Percentiles rank a stretch among this genome's conserved stretches.
phyloP scores from a whole-genome alignment of 2,888 invertebrate species.

The Pinctada fucata region DNA sequence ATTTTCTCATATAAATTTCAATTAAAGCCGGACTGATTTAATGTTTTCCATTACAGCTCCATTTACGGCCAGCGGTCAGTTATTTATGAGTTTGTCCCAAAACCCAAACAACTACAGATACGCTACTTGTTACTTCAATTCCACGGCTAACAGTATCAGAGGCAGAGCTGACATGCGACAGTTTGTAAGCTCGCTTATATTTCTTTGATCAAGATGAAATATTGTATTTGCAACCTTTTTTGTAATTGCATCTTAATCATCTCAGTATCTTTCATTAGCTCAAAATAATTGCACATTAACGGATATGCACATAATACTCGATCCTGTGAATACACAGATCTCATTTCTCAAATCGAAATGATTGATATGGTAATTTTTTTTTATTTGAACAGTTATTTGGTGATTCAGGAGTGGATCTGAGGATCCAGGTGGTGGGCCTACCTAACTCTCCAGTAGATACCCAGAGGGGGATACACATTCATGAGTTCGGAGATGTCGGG shows the following conservation, averaged over 20 bases:
- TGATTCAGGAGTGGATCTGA: constrained; percentile 49
- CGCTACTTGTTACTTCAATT: constrained; percentile 56
- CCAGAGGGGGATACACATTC: constrained; percentile 55
- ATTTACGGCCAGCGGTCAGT: constrained; percentile 36
- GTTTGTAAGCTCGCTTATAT: constrained; percentile 47
- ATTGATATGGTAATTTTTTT: too few relatives aligned
- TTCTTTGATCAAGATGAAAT: too few relatives aligned
- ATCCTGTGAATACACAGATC: too few relatives aligned
- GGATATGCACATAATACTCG: too few relatives aligned
- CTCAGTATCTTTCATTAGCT: too few relatives aligned
- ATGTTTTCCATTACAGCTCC: constrained; percentile 1
- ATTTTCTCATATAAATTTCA: too few relatives aligned
- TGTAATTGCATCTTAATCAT: neutral
- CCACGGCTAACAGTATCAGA: constrained; percentile 42
- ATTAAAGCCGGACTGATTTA: too few relatives aligned
- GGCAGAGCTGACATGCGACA: constrained; percentile 57
- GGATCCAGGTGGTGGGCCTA: constrained; percentile 54
- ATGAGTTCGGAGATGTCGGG: constrained; percentile 57
- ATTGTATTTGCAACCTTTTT: constrained; percentile 6
- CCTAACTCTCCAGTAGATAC: constrained; percentile 48
- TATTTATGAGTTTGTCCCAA: constrained; percentile 54
- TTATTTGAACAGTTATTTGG: constrained; percentile 37
- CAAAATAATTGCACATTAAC: too few relatives aligned
- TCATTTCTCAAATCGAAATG: too few relatives aligned
- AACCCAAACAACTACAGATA: constrained; percentile 60